Conservation (phyloP, 2,888 invertebrate genomes). For the Drosophila pullipes region DNA sequence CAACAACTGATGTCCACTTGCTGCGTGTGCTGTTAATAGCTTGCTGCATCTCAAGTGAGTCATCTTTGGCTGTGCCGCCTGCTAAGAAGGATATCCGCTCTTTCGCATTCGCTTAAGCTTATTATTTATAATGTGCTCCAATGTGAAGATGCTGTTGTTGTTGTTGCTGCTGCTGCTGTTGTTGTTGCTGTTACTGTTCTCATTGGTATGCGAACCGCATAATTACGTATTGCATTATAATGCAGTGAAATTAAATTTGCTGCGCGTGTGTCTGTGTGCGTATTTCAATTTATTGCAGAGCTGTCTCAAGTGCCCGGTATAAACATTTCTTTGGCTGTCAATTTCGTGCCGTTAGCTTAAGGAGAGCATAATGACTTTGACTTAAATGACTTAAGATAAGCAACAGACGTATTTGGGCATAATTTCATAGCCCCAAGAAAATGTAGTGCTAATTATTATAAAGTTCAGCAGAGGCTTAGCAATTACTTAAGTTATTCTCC, state of each 20-base stretch:
- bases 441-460: neutral
- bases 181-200: neutral
- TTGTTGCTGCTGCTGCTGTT: neutral
- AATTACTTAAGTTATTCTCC: neutral
- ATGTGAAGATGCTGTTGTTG: constrained; percentile 21
- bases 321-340: constrained; percentile 5
- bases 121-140: constrained; percentile 38
- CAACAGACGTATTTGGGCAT: neutral
- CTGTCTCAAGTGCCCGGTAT: constrained; percentile 59
- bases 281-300: constrained; percentile 38
- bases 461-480: neutral
- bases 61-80: constrained; percentile 30
- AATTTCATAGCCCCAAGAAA: neutral
- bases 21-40: constrained; percentile 43
- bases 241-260: constrained; percentile 52
- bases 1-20: constrained; percentile 54
- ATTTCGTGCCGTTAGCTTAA: constrained; percentile 1
- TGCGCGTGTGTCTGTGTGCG: constrained; percentile 4
- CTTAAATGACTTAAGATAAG: constrained; percentile 1
- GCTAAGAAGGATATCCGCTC: constrained; percentile 78
- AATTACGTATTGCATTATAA: constrained; percentile 68
- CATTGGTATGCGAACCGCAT: constrained; percentile 63
- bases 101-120: constrained; percentile 35
- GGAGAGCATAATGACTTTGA: neutral
- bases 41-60: constrained; percentile 40